Evolutionary conservation across 2,797 vertebrate genomes (phyloP).

Genomic region (Melanogrammus aeglefinus): DNA sequence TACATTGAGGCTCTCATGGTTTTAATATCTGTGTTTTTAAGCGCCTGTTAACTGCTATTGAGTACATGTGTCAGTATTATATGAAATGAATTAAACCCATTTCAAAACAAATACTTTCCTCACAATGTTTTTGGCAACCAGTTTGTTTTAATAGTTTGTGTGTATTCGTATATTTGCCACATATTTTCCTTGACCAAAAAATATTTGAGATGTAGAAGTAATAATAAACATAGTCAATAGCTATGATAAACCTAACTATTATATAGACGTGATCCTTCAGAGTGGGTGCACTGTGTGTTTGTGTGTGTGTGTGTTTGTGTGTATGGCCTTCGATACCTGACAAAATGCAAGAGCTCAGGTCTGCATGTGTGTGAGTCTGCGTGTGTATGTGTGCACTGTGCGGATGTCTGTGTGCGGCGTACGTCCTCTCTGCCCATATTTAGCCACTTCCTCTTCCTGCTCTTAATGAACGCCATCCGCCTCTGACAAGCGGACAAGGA

Average conservation of each 20-base stretch:
- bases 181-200: not conserved
- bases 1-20: slow-evolving; percentile 71
- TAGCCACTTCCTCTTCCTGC: not conserved
- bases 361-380: too few relatives aligned
- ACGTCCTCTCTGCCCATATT: slow-evolving; percentile 6
- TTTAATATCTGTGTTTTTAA: slow-evolving; percentile 85
- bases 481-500: slow-evolving; percentile 41
- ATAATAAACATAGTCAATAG: not conserved
- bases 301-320: not conserved
- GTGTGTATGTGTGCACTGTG: not conserved
- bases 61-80: slow-evolving; percentile 85
- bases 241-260: not conserved
- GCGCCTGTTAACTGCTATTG: slow-evolving; percentile 80
- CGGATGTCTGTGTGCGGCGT: not conserved
- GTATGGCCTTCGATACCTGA: too few relatives aligned
- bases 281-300: not conserved
- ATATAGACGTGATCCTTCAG: not conserved
- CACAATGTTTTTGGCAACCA: not conserved
- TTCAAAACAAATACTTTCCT: slow-evolving; percentile 56
- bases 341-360: too few relatives aligned
- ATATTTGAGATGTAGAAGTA: not conserved
- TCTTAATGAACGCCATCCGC: slow-evolving; percentile 13
- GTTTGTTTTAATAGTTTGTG: not conserved
- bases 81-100: slow-evolving; percentile 79
- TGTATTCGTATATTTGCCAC: not conserved